Evolutionary conservation across 2,888 invertebrate species (phyloP).

Genomic region (Mythimna lalbum): DNA sequence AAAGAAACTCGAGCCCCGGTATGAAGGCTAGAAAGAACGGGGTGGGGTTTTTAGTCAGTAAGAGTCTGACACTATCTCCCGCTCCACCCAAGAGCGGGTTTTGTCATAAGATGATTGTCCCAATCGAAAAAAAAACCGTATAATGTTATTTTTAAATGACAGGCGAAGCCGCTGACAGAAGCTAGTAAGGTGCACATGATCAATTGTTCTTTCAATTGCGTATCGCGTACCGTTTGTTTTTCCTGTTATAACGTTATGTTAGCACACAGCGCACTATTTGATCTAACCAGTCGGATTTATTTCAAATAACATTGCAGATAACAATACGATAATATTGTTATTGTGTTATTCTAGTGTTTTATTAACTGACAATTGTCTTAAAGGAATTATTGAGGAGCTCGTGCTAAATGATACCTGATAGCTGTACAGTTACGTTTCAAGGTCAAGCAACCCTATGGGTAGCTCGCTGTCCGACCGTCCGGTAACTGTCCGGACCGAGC

Average conservation of each 20-base stretch:
- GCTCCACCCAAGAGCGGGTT: too few relatives aligned
- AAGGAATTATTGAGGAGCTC: background rate
- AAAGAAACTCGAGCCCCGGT: too few relatives aligned
- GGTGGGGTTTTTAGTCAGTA: too few relatives aligned
- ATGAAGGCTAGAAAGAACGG: too few relatives aligned
- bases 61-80: too few relatives aligned
- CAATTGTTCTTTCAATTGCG: conserved; percentile 13
- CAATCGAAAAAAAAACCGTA: too few relatives aligned
- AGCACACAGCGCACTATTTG: conserved; percentile 45
- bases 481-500: too few relatives aligned
- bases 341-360: conserved; percentile 27
- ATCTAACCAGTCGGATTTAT: conserved; percentile 19
- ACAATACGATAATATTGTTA: conserved; percentile 8
- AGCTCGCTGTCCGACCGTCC: too few relatives aligned
- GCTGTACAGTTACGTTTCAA: background rate
- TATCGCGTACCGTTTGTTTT: conserved; percentile 28
- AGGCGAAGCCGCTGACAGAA: too few relatives aligned
- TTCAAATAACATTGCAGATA: conserved; percentile 42
- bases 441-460: background rate
- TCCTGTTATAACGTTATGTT: conserved; percentile 43
- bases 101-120: too few relatives aligned
- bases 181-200: conserved; percentile 16
- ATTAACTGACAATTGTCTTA: conserved; percentile 1
- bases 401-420: background rate
- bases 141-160: too few relatives aligned